Evolutionary conservation across 2,797 vertebrate species (phyloP).

Genomic region (Scolopax rusticola): DNA sequence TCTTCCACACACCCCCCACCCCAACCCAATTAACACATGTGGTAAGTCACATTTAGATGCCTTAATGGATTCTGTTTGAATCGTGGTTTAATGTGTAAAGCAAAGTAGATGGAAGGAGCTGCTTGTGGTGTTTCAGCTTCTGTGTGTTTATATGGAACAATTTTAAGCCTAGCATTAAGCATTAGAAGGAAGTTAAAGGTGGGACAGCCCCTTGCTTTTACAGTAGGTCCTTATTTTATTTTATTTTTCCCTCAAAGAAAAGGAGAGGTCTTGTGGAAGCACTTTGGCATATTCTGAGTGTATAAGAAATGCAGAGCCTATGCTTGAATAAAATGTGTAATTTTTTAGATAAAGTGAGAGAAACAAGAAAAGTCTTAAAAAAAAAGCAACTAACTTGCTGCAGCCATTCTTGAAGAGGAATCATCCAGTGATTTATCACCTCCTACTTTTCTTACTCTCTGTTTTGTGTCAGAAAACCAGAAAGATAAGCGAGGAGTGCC

Average conservation of each 20-base stretch:
- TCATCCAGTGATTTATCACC: neutral
- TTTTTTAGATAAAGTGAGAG: neutral
- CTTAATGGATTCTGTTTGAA: slow-evolving; percentile 67
- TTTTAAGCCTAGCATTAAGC: slow-evolving; percentile 12
- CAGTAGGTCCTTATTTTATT: neutral
- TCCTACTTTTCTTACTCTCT: neutral
- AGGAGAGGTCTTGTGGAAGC: neutral
- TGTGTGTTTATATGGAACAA: neutral
- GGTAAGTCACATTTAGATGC: slow-evolving; percentile 68
- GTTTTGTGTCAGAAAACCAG: neutral
- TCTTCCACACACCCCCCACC: neutral
- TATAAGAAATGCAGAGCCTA: neutral
- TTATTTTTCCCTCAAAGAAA: neutral
- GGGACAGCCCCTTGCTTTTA: neutral
- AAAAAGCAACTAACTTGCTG: neutral
- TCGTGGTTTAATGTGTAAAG: slow-evolving; percentile 65
- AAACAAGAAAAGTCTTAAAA: neutral
- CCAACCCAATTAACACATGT: slow-evolving; percentile 66
- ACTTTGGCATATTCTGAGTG: neutral
- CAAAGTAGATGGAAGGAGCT: slow-evolving; percentile 43
- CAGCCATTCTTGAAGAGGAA: neutral
- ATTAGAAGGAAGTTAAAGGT: neutral
- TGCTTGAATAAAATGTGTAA: neutral
- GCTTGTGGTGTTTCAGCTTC: neutral
- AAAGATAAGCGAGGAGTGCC: neutral